Base-by-base conservation (phyloP, 2,888 invertebrate species). In the Drosophila atripex region DNA sequence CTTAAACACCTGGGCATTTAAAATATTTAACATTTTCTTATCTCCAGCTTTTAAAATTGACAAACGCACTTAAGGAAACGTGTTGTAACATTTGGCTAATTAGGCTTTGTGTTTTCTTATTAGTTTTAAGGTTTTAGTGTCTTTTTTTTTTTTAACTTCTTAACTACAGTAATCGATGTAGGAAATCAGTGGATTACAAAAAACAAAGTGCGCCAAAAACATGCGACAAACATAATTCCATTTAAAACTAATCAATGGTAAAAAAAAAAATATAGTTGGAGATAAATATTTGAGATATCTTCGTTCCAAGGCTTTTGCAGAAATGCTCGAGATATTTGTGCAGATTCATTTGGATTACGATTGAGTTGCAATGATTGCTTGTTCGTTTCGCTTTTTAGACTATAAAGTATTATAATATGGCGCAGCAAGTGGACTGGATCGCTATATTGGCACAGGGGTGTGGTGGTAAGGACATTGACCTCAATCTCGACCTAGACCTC, bases 201-300 rank as follows among this genome's bases (percentile, higher is more conserved):
- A 55, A 32, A 35, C 47, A 43, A 45, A 39, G 60, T 60, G 46
- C 46, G 60, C 28, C 35, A 35, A 59, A 59, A 58, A 59, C 59
- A 58, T 53, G 28, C 18, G 18, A 35, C 59, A n/a, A 14, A 45
- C 45, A 30, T 1, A 16, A n/a, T 35, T 35, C 23, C 21, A 59
- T 39, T 46, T 28, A 39, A 60, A 39, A 16, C 18, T 43, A 21
- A 11, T 43, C 16, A 43, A 43, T 18, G 43, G 18, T 12, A 18
- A 47, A 41, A 23, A 23, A 14, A 38, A 9, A 16, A 7, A 7
- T 12, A 8, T 21, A 4, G 25, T 30, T 35, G 28, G 46, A 47
- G 46, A 46, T 47, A 47, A 25, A 38, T 21, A 28, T 59, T 60
- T 16, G 61, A 61, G 60, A 61, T 60, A 60, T 61, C 23, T 61